Evolutionary conservation across 1,140 invertebrate species (phyloP).

Genomic region (Centruroides vittatus): DNA sequence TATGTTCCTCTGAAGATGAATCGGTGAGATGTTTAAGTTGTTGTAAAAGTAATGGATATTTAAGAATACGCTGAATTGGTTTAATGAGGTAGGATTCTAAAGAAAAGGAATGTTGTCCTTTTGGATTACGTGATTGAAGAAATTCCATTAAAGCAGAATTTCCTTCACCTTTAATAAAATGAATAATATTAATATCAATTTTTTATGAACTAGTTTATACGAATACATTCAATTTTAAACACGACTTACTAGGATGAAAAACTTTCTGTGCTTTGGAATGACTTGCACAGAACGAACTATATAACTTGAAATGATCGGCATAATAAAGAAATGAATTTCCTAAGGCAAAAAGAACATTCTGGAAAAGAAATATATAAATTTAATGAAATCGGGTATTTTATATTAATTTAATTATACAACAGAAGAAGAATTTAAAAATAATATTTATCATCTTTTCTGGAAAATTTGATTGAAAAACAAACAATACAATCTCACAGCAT

Average conservation of each 20-base stretch:
- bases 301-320: conserved; percentile 97
- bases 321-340: conserved; percentile 94
- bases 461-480: too few species aligned
- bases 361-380: conserved; percentile 19
- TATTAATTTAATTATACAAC: too few species aligned
- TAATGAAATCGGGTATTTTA: too few species aligned
- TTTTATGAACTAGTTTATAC: background rate
- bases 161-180: conserved; percentile 56
- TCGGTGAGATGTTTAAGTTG: conserved; percentile 88
- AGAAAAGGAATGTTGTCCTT: conserved; percentile 64
- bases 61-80: conserved; percentile 95
- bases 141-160: conserved; percentile 94
- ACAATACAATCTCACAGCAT: too few species aligned
- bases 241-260: conserved; percentile 82
- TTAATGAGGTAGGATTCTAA: conserved; percentile 97
- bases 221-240: too few species aligned
- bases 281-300: conserved; percentile 96
- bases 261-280: conserved; percentile 98
- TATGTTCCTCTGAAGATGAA: conserved; percentile 78
- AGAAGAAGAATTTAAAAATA: too few species aligned
- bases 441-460: too few species aligned
- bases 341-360: conserved; percentile 91
- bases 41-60: conserved; percentile 90
- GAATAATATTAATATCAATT: background rate
- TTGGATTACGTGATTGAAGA: conserved; percentile 74